Evolutionary conservation across 2,888 invertebrate species (phyloP).

Genomic region (Lutraria lutraria): DNA sequence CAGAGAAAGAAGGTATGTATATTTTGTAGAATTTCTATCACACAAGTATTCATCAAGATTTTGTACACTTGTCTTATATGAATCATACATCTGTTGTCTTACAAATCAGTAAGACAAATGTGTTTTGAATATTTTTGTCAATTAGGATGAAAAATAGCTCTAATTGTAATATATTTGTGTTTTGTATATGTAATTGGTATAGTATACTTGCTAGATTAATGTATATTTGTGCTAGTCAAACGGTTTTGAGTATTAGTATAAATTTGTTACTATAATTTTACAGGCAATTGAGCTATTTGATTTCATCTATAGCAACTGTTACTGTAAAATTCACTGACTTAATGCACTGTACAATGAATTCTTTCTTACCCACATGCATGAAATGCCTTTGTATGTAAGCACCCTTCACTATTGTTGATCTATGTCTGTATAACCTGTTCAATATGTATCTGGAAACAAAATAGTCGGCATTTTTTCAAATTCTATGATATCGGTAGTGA

Average conservation of each 20-base stretch:
- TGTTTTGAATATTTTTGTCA: no score
- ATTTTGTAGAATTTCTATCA: neutral
- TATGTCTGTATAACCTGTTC: no score
- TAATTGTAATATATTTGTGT: no score
- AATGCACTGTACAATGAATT: neutral
- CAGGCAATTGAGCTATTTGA: no score
- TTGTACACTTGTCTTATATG: neutral
- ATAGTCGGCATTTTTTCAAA: no score
- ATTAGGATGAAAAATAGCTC: no score
- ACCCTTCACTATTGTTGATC: neutral
- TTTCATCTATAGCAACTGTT: no score
- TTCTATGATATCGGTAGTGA: no score
- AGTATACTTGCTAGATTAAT: neutral
- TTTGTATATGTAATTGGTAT: neutral
- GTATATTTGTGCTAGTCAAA: neutral
- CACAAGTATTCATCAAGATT: neutral
- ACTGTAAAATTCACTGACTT: neutral
- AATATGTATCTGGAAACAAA: neutral
- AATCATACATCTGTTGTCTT: no score
- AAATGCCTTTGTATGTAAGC: neutral
- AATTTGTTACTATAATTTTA: neutral
- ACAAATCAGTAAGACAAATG: no score
- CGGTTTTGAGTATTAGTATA: neutral
- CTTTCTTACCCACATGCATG: conserved; percentile 12
- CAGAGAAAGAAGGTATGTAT: conserved; percentile 83